phyloP scores from a whole-genome alignment of 1,140 invertebrate species.

The Sipha flava region DNA sequence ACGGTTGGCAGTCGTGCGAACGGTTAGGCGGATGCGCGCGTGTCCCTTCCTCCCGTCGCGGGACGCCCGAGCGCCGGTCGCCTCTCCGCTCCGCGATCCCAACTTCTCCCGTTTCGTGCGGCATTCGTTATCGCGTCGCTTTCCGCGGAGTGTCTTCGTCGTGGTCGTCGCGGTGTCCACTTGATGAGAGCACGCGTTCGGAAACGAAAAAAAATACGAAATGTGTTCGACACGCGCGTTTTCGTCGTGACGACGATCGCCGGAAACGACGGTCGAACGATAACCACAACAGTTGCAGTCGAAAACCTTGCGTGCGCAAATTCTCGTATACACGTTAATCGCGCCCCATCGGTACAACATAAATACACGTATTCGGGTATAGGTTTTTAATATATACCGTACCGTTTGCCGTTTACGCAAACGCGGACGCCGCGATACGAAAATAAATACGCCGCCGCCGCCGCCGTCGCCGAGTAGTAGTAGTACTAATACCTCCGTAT shows the following conservation, averaged over 20 bases:
- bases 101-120: neutral
- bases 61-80: neutral
- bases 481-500: too few relatives aligned
- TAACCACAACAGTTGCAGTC: too few relatives aligned
- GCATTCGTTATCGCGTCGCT: neutral
- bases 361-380: too few relatives aligned
- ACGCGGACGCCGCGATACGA: neutral
- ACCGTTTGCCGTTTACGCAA: too few relatives aligned
- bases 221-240: neutral
- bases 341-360: too few relatives aligned
- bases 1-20: slow-evolving; percentile 29
- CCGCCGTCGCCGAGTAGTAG: too few relatives aligned
- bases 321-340: too few relatives aligned
- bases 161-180: neutral
- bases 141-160: neutral
- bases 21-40: slow-evolving; percentile 25
- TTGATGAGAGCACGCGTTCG: neutral
- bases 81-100: neutral
- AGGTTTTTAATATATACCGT: too few relatives aligned
- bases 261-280: too few relatives aligned
- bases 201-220: neutral
- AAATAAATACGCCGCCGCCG: neutral
- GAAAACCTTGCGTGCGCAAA: too few relatives aligned
- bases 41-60: neutral
- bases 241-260: too few relatives aligned